Conservation (phyloP, 2,113 vertebrate species). For the Dipodomys ordii region DNA sequence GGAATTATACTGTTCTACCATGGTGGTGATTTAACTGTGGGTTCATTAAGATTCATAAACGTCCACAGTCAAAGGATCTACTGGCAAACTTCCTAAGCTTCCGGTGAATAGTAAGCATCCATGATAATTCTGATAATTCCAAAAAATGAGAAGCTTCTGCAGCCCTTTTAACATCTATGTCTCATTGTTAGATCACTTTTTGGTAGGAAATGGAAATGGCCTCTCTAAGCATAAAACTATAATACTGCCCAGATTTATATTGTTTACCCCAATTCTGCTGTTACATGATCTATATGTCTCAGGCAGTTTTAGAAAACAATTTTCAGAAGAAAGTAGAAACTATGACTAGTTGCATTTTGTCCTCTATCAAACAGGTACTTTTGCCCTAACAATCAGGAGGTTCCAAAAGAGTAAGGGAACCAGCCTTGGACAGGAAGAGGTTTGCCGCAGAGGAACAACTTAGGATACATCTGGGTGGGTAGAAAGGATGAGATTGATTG, state of each 20-base stretch:
- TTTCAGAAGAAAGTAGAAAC: not conserved
- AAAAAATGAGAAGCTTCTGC: not conserved
- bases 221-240: not conserved
- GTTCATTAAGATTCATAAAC: not conserved
- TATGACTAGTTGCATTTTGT: not conserved
- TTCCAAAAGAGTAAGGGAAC: not conserved
- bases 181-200: not conserved
- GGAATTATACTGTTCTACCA: not conserved
- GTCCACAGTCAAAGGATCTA: not conserved
- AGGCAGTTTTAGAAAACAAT: slow-evolving; percentile 1
- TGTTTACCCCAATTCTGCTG: not conserved
- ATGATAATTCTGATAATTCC: not conserved
- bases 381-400: not conserved
- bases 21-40: not conserved
- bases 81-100: not conserved
- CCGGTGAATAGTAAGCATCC: not conserved
- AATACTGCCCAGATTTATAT: not conserved
- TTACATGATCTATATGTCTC: not conserved
- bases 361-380: not conserved
- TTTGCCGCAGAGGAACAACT: not conserved
- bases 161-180: not conserved
- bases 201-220: slow-evolving; percentile 14
- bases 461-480: not conserved
- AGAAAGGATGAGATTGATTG: not conserved
- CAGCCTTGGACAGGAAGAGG: not conserved